These are phyloP conservation scores for Amphipoea lucens DNA, from an alignment of 2,888 invertebrate genomes.

Conservation along the genomic window DNA sequence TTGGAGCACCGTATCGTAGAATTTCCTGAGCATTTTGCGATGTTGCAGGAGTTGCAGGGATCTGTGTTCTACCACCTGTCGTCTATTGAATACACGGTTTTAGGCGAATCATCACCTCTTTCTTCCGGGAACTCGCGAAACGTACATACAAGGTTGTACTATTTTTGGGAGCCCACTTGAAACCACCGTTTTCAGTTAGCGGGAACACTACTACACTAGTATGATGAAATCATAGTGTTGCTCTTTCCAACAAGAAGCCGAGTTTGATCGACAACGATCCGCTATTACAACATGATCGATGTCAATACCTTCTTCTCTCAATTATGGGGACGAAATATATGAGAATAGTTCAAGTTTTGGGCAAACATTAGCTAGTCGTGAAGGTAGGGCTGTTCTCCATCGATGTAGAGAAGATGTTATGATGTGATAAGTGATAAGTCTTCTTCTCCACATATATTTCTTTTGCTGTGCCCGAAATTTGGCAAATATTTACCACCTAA, in stretches of 20 bases:
- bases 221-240: conserved; percentile 14
- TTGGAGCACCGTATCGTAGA: not conserved
- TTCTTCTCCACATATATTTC: too few relatives aligned
- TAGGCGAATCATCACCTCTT: conserved; percentile 54
- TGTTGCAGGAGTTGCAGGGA: conserved; percentile 1
- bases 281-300: not conserved
- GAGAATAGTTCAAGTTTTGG: not conserved
- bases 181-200: conserved; percentile 44
- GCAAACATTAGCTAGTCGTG: not conserved
- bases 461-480: too few relatives aligned
- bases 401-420: not conserved
- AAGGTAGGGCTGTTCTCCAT: not conserved
- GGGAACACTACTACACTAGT: conserved; percentile 5
- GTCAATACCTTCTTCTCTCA: not conserved
- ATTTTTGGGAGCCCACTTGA: conserved; percentile 57
- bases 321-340: not conserved
- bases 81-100: conserved; percentile 13
- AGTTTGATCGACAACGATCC: not conserved
- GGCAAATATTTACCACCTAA: too few relatives aligned
- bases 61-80: conserved; percentile 19
- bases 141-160: conserved; percentile 59
- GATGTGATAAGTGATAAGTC: too few relatives aligned
- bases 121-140: conserved; percentile 60
- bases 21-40: not conserved
- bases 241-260: not conserved